Evolutionary conservation across 1,140 invertebrate species (phyloP), one percentile per base, ranked within the genome.

Genomic region (Brachionus sp.): DNA sequence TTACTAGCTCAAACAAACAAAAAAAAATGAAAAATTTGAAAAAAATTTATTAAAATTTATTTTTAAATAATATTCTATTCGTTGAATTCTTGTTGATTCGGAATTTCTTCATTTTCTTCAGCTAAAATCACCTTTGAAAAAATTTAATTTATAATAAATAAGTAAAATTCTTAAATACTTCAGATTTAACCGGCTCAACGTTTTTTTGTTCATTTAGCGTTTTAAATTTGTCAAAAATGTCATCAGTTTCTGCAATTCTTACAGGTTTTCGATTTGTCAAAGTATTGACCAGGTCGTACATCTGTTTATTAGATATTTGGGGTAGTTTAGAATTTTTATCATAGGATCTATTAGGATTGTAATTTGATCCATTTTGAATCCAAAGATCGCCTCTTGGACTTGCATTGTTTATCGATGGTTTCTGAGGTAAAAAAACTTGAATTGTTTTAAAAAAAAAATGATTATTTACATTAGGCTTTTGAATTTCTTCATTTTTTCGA

Each of bases 211-310:
- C 39, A n/a, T 44, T 62, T 19, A 5, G 13, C 4, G 6, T 73
- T 46, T 75, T 44, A 46, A 46, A 46, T 75, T 75, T 35, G 50
- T 80, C 77, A 35, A 80, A 80, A 62, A 80, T 80, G 9, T 57
- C 35, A 66, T 80, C 62, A 12, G 25, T 80, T 19, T 66, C 77
- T 12, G 46, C 35, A 33, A 80, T 62, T 12, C 35, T 33, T 9
- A 80, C 77, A 12, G 77, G 77, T 42, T 80, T 80, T 19, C 77
- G 46, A 39, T 80, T 80, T 39, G 77, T 44, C n/a, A 80, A 39
- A 42, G 46, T 66, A 29, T 66, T 80, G 2, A 80, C 50, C 77
- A 80, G 57, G 19, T 80, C 77, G 9, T 62, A 39, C 46, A 80
- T 62, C 62, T 80, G 50, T 29, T 80, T 80, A 23, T 75, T 42